phyloP scores from a whole-genome alignment of 2,797 vertebrate genomes.

The Bradypodion ventrale region DNA sequence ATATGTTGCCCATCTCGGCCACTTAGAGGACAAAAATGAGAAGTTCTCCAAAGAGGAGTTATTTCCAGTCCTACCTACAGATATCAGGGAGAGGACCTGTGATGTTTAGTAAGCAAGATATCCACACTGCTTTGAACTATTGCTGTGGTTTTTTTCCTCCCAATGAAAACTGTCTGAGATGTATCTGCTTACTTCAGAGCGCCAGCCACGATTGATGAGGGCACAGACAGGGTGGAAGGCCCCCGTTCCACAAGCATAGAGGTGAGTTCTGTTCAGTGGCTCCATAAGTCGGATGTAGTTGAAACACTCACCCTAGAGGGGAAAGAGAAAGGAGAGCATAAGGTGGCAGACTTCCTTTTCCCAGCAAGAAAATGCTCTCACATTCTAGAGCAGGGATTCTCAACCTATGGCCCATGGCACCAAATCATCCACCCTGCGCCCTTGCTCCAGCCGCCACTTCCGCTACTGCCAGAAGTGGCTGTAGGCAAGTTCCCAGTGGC shows the following conservation, averaged over 20 bases:
- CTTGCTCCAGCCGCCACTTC: no score
- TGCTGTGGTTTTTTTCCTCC: neutral
- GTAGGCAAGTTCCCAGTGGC: no score
- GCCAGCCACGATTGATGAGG: conserved; percentile 86
- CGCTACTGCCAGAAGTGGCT: no score
- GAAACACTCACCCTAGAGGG: conserved; percentile 82
- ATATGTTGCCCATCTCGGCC: no score
- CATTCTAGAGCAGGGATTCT: no score
- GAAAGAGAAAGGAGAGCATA: neutral
- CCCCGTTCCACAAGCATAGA: conserved; percentile 86
- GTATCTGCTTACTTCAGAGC: conserved; percentile 77
- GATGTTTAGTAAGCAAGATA: neutral
- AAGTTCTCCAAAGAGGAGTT: no score
- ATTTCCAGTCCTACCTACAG: neutral
- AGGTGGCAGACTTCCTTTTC: neutral
- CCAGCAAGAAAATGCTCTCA: no score
- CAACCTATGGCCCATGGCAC: no score
- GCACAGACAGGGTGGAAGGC: conserved; percentile 86
- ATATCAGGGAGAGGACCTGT: neutral
- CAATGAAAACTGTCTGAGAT: neutral
- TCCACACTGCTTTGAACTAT: neutral
- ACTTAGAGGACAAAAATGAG: neutral
- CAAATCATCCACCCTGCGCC: no score
- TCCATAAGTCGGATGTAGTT: conserved; percentile 87
- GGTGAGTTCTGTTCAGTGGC: conserved; percentile 87